These are phyloP conservation scores for Barbus barbus DNA, from an alignment of 2,113 vertebrate genomes.

Conservation along the genomic window DNA sequence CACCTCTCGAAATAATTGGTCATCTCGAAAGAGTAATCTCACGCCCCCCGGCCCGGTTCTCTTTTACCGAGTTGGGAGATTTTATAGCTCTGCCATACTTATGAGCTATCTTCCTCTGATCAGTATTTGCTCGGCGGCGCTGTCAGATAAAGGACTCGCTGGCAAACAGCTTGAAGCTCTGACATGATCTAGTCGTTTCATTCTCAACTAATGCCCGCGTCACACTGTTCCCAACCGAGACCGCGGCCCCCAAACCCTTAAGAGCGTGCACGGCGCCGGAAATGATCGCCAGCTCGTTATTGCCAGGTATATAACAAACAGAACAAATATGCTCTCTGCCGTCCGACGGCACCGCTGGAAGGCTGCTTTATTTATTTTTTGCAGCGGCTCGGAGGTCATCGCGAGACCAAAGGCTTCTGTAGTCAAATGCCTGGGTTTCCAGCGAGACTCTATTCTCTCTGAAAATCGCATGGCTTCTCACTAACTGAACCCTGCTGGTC, in stretches of 20 bases:
- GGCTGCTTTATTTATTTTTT: slow-evolving; percentile 43
- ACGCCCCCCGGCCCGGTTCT: background rate
- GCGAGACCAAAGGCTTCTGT: slow-evolving; percentile 46
- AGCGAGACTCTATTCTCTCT: slow-evolving; percentile 41
- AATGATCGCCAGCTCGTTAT: slow-evolving; percentile 44
- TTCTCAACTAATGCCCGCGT: slow-evolving; percentile 36
- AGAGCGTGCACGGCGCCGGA: slow-evolving; percentile 15
- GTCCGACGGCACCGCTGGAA: background rate
- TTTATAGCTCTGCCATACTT: slow-evolving; percentile 31
- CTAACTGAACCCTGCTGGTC: slow-evolving; percentile 47
- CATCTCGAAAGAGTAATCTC: slow-evolving; percentile 16
- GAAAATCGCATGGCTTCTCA: slow-evolving; percentile 46
- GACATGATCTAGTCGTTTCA: slow-evolving; percentile 37
- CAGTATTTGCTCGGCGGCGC: slow-evolving; percentile 20
- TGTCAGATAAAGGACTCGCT: slow-evolving; percentile 30
- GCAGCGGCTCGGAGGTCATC: slow-evolving; percentile 11
- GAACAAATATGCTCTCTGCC: slow-evolving; percentile 22
- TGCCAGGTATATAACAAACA: slow-evolving; percentile 34
- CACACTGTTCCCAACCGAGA: background rate
- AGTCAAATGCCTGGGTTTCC: slow-evolving; percentile 42
- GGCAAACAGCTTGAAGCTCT: slow-evolving; percentile 27
- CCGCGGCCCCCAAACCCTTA: background rate
- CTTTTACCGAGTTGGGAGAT: background rate
- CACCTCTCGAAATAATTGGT: slow-evolving; percentile 44
- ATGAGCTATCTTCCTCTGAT: slow-evolving; percentile 29